phyloP scores from a whole-genome alignment of 2,113 vertebrate species.

The Rhinolophus sinicus region DNA sequence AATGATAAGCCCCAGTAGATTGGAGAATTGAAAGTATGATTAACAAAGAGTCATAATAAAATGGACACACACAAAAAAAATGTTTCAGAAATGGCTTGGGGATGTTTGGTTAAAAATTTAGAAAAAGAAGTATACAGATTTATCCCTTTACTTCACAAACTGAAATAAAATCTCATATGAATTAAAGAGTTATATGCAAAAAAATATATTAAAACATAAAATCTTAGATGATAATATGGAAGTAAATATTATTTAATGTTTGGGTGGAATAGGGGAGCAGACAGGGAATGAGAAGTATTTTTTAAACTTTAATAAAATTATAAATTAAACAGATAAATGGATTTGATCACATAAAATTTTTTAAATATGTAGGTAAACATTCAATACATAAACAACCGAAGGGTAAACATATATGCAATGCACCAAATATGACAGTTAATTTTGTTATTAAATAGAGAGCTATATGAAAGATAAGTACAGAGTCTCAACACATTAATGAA shows the following conservation, averaged over 20 bases:
- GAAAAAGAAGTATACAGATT: neutral
- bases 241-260: neutral
- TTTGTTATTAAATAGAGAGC: neutral
- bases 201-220: constrained; percentile 14
- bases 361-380: neutral
- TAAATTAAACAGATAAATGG: neutral
- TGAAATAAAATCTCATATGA: neutral
- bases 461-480: neutral
- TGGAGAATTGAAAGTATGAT: neutral
- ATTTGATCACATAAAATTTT: neutral
- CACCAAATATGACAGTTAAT: neutral
- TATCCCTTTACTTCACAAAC: neutral
- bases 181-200: neutral
- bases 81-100: neutral
- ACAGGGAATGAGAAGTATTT: neutral
- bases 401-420: neutral
- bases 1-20: neutral
- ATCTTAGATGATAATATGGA: neutral
- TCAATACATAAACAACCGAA: neutral
- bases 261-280: neutral
- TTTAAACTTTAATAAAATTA: neutral
- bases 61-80: neutral
- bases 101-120: constrained; percentile 12
- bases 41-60: constrained; percentile 14
- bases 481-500: neutral